phyloP scores from a whole-genome alignment of 1,140 invertebrate genomes.

The Cherax destructor region DNA sequence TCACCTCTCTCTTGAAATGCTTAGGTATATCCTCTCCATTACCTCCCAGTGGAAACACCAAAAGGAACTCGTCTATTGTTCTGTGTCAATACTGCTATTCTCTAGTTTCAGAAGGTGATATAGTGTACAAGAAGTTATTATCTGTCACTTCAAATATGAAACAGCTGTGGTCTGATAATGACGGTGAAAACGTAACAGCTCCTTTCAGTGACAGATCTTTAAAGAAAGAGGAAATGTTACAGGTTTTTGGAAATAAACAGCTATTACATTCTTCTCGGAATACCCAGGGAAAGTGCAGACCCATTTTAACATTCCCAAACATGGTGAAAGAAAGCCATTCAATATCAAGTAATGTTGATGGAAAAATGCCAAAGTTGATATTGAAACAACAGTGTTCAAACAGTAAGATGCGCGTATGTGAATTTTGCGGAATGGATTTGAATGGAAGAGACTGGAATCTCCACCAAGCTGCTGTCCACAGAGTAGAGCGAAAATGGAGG shows the following conservation, averaged over 20 bases:
- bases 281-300: background rate
- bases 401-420: conserved; percentile 32
- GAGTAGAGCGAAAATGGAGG: conserved; percentile 1
- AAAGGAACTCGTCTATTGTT: background rate
- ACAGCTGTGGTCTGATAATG: background rate
- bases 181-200: background rate
- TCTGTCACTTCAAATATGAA: conserved; percentile 13
- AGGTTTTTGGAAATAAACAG: background rate
- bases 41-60: background rate
- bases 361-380: background rate
- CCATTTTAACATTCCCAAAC: conserved; percentile 16
- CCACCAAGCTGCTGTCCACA: conserved; percentile 8
- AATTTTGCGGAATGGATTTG: conserved; percentile 28
- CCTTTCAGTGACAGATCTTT: background rate
- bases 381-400: background rate
- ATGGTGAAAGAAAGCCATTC: background rate
- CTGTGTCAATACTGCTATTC: conserved; percentile 13
- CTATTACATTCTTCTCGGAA: background rate
- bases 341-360: background rate
- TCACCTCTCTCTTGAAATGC: conserved; percentile 13
- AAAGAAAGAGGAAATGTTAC: background rate
- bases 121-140: conserved; percentile 5
- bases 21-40: background rate
- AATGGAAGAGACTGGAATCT: conserved; percentile 8
- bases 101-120: conserved; percentile 29